phyloP scores from a whole-genome alignment of 2,113 vertebrate genomes.

The Saccopteryx leptura region DNA sequence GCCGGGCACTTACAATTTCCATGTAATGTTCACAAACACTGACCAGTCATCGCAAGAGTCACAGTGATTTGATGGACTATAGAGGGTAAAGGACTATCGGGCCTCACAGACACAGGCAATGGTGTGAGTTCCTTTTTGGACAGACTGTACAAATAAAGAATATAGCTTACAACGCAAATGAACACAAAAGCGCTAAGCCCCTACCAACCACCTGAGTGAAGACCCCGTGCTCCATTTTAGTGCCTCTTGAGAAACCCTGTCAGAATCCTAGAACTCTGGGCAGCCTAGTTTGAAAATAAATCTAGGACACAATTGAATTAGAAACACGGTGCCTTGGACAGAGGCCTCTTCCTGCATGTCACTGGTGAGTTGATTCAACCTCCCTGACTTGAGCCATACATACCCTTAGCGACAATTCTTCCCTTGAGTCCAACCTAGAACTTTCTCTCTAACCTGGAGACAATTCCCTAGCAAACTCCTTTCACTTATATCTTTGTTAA shows the following conservation, averaged over 20 bases:
- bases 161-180: neutral
- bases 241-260: neutral
- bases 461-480: neutral
- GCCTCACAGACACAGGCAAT: neutral
- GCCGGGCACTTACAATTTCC: neutral
- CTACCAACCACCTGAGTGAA: neutral
- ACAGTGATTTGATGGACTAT: neutral
- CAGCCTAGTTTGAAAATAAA: neutral
- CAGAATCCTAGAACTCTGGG: neutral
- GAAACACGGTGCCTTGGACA: neutral
- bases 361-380: neutral
- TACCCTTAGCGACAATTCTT: neutral
- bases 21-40: neutral
- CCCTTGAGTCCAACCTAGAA: neutral
- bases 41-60: neutral
- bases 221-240: neutral
- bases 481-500: neutral
- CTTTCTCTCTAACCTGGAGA: neutral
- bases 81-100: neutral
- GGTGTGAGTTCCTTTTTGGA: accelerated
- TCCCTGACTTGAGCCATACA: neutral
- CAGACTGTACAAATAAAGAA: neutral
- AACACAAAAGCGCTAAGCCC: accelerated
- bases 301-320: neutral
- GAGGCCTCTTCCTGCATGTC: neutral